Evolutionary conservation across 2,797 vertebrate genomes (phyloP).

Genomic region (Scolopax rusticola): DNA sequence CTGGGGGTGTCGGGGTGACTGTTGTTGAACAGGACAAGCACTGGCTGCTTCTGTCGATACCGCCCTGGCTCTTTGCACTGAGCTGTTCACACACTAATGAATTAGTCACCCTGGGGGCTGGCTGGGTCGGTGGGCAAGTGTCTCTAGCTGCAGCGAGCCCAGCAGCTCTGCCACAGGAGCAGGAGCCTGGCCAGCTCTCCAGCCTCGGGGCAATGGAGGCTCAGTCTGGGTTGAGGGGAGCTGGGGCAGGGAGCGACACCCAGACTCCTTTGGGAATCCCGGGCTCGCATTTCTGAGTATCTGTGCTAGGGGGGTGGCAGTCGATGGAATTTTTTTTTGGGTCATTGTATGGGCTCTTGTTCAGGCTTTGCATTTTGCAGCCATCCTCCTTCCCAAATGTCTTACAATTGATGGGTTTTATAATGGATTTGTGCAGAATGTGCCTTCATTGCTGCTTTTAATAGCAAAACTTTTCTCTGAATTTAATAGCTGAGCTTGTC

Average conservation of each 20-base stretch:
- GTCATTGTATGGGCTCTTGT: background rate
- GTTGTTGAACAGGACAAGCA: background rate
- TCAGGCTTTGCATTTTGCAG: background rate
- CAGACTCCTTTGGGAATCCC: background rate
- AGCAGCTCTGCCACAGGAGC: background rate
- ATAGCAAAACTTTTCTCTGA: background rate
- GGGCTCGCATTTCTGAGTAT: background rate
- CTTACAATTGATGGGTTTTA: background rate
- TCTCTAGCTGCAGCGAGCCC: background rate
- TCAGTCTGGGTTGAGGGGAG: accelerated
- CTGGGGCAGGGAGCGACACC: background rate
- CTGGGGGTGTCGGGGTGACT: background rate
- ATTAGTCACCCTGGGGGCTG: accelerated
- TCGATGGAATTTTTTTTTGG: background rate
- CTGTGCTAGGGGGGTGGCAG: too few species aligned
- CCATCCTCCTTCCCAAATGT: background rate
- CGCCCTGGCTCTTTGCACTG: background rate
- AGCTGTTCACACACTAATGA: background rate
- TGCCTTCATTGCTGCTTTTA: background rate
- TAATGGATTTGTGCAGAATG: background rate
- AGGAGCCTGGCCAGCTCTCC: background rate
- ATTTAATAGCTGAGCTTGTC: background rate
- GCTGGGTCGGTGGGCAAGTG: background rate
- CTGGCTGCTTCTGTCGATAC: background rate
- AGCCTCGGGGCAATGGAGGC: background rate